Evolutionary conservation across 53 echinoderm and acorn worm genomes (phyloP).

Genomic region (Hippasteria phrygiana): DNA sequence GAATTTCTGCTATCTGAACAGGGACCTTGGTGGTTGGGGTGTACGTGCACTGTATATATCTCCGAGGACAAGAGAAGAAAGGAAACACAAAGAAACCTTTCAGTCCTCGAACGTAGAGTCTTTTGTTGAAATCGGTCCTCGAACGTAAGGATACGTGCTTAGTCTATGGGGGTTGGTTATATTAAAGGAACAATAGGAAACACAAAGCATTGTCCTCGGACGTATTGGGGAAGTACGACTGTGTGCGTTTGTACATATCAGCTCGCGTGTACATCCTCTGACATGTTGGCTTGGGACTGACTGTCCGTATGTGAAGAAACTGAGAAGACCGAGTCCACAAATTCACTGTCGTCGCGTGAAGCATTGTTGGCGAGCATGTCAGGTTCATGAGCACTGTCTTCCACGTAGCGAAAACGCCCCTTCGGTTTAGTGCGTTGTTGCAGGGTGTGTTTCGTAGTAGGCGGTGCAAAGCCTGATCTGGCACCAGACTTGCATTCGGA

Average conservation of each 20-base stretch:
- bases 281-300: not conserved
- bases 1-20: constrained; percentile 29
- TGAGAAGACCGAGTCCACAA: constrained; percentile 34
- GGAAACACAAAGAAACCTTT: too few species aligned
- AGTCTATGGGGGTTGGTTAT: too few species aligned
- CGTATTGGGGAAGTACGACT: too few species aligned
- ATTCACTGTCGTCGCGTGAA: not conserved
- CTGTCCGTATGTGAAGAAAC: not conserved
- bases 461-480: constrained; percentile 1
- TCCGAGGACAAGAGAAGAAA: too few species aligned
- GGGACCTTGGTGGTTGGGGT: constrained; percentile 33
- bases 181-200: too few species aligned
- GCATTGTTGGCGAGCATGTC: not conserved
- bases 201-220: too few species aligned
- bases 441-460: not conserved
- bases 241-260: not conserved
- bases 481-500: constrained; percentile 11
- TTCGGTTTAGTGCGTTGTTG: not conserved
- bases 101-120: too few species aligned
- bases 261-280: not conserved
- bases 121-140: too few species aligned
- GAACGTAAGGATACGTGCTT: too few species aligned
- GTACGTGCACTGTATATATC: too few species aligned
- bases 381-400: constrained; percentile 2
- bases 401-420: constrained; percentile 19